These are phyloP conservation scores for Poecilus cupreus DNA, from an alignment of 2,888 invertebrate genomes.

Conservation along the genomic window DNA sequence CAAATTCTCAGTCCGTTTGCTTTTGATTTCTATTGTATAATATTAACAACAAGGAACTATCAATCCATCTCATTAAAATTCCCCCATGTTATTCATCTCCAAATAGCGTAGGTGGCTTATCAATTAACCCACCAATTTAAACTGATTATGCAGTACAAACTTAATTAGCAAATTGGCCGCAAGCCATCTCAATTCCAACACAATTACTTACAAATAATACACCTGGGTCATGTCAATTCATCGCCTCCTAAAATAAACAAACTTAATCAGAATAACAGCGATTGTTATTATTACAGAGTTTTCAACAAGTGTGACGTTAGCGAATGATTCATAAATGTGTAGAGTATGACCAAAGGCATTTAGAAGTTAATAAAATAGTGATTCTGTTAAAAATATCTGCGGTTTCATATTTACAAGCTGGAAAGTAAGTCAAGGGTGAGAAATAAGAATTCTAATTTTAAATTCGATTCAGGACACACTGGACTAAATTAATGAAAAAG, in stretches of 20 bases:
- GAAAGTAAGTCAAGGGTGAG: constrained; percentile 9
- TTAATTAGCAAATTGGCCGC: constrained; percentile 24
- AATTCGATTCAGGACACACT: not conserved
- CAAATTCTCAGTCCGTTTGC: too few species aligned
- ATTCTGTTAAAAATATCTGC: not conserved
- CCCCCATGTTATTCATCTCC: not conserved
- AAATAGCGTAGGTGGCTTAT: constrained; percentile 1
- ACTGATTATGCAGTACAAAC: constrained; percentile 14
- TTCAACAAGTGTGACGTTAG: not conserved
- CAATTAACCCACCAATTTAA: not conserved
- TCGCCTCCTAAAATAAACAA: constrained; percentile 1
- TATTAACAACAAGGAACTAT: not conserved
- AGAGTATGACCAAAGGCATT: not conserved
- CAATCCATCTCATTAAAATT: not conserved
- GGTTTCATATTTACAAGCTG: not conserved
- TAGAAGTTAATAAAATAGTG: not conserved
- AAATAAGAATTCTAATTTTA: constrained; percentile 6
- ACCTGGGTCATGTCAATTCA: constrained; percentile 8
- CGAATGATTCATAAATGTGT: not conserved
- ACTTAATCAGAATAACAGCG: not conserved
- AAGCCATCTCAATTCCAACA: not conserved
- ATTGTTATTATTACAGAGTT: constrained; percentile 15
- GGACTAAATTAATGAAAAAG: not conserved
- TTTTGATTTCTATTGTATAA: too few species aligned
- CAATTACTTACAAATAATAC: constrained; percentile 6